Evolutionary conservation across 2,797 vertebrate genomes (phyloP), one percentile per base, ranked within the genome.

Genomic region (Sciurus vulgaris): DNA sequence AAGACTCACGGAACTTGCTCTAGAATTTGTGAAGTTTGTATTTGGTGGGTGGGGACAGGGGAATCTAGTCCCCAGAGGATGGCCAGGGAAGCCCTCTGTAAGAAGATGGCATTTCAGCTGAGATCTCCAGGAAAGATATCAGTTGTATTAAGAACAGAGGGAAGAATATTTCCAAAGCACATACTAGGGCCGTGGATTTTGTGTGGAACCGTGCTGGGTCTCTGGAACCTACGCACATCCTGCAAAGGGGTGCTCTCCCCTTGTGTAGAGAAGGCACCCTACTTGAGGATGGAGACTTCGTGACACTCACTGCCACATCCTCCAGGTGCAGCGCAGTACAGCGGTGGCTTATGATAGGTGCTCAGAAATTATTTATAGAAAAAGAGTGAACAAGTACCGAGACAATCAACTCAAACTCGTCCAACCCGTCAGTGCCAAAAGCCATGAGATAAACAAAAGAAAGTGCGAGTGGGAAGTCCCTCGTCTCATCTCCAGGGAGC

Each of bases 91-190:
- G 28, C 10, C 65, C 35, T 47, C 63, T 72, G 5, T 18, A 69
- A 78, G 18, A 15, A 74, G 41, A 56, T 85, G n/a, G 17, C 22
- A 12, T 59, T 93, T 93, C 54, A 76, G 51, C 70, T 84, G 76
- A 96, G 54, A 70, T 24, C 81, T 82, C 77, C 90, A 56, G 41
- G 41, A 93, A 89, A 74, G 69, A 28, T 63, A 22, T 51, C 81
- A 76, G 33, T 56, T 28, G 17, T 79, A 59, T 49, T 85, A 54
- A 83, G 65, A 79, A 69, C 18, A 65, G 47, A 26, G 38, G 28
- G 30, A 44, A 73, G n/a, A 63, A 6, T 54, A 79, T 41, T 72
- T 65, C 8, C 5, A 22, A 41, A 92, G 61, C 14, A 35, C 33
- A n/a, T n/a, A 3, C 44, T 26, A 67, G 56, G 30, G 13, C 13